Conservation (phyloP, 2,888 invertebrate genomes). For the Ditula angustiorana region DNA sequence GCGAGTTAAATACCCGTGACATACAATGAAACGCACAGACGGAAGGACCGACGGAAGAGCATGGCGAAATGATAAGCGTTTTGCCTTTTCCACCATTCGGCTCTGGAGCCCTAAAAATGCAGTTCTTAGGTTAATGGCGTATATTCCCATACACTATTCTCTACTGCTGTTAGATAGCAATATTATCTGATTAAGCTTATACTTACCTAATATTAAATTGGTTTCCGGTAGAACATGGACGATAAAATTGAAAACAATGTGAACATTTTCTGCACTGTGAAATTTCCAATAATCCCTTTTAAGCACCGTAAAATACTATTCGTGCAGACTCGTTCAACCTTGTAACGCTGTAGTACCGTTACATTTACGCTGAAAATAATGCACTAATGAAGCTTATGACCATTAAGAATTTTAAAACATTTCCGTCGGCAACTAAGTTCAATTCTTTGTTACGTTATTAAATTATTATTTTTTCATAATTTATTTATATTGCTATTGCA, state of each 20-base stretch:
- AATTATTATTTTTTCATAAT: background rate
- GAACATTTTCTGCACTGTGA: conserved; percentile 50
- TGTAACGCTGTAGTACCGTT: conserved; percentile 27
- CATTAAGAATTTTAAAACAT: background rate
- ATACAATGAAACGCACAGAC: no score
- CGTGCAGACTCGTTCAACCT: conserved; percentile 51
- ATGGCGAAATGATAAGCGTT: no score
- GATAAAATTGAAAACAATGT: conserved; percentile 57
- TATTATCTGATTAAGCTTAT: no score
- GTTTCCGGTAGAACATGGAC: conserved; percentile 6
- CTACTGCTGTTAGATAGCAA: no score
- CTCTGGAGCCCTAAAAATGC: no score
- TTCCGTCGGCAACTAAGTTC: background rate
- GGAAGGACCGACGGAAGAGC: no score
- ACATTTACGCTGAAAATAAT: conserved; percentile 27
- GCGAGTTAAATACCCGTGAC: no score
- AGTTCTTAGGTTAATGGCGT: no score
- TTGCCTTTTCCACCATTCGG: no score
- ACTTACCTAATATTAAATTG: background rate
- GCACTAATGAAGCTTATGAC: conserved; percentile 2
- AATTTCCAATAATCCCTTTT: conserved; percentile 63
- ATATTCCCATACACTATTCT: no score
- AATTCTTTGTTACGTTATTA: background rate
- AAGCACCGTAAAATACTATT: conserved; percentile 55
- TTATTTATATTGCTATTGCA: background rate